These are phyloP conservation scores for Girardia tigrina DNA, from an alignment of 2,888 invertebrate genomes.

Conservation along the genomic window DNA sequence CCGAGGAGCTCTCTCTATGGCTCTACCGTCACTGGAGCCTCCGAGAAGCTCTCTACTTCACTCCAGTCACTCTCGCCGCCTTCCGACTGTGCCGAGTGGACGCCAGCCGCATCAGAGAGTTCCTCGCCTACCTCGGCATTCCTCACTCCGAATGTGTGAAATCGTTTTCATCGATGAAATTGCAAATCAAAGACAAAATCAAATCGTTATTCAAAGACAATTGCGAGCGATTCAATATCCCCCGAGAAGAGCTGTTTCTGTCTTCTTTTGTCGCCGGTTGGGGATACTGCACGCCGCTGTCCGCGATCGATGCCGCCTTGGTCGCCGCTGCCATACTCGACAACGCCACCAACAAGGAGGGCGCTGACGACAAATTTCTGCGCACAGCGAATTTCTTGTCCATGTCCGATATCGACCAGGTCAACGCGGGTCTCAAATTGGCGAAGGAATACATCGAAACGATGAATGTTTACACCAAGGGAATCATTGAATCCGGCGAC, in stretches of 20 bases:
- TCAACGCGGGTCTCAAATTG: background rate
- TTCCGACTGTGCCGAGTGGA: constrained; percentile 67
- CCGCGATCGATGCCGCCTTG: background rate
- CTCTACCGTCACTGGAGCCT: constrained; percentile 83
- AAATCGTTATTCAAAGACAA: too few species aligned
- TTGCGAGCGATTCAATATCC: too few species aligned
- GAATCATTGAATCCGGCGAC: background rate
- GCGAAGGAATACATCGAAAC: background rate
- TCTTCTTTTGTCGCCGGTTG: background rate
- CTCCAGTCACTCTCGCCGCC: constrained; percentile 64
- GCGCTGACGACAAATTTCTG: background rate
- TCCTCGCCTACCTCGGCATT: constrained; percentile 81
- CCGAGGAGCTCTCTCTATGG: constrained; percentile 58
- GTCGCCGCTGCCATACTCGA: background rate
- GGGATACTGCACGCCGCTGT: background rate
- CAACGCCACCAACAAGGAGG: background rate
- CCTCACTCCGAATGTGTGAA: too few species aligned
- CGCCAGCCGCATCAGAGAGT: constrained; percentile 60
- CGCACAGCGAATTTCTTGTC: background rate
- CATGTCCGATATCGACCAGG: background rate
- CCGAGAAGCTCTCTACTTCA: constrained; percentile 67
- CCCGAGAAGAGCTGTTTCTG: too few species aligned
- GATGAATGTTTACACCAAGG: background rate
- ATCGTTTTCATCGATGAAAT: too few species aligned
- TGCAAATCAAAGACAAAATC: too few species aligned